Base-by-base conservation (phyloP, 2,888 invertebrate genomes). In the Myopa testacea region DNA sequence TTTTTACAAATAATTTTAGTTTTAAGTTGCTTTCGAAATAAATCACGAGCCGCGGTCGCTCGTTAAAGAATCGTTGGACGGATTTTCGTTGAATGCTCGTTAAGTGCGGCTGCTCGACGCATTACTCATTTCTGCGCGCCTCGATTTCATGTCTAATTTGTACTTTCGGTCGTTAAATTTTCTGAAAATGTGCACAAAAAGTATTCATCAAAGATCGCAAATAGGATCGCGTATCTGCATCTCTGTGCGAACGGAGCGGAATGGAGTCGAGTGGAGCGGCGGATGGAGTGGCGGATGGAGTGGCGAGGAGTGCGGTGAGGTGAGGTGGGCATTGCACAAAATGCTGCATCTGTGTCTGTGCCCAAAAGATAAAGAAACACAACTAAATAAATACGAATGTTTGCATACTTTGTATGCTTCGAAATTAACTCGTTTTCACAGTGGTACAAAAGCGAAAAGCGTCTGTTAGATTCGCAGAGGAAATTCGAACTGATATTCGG, bases 41-140 rank as follows among this genome's bases (percentile, higher is more conserved):
- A 85, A 85, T 85, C 84, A 84, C 78, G 55, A 74, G 65, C 52
- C 63, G 65, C 74, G 76, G 81, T 77, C 76, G 82, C 74, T 84
- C 84, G 83, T 85, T 82, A 85, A 85, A 45, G 10, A 81, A 62
- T 12, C 63, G 62, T 81, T 82, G 83, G 80, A 71, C 76, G 80
- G 80, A 82, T 75, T 76, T 71, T 76, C 79, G 78, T 69, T 80
- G 82, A 85, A 84, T 85, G 85, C 83, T 83, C 82, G 83, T 83
- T 85, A 85, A 85, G 84, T 84, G 82, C 83, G 45, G 82, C 84
- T 82, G 82, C 82, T 84, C 85, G 84, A 83, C 82, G 84, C 84
- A 85, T 83, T 81, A 83, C 81, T 83, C 40, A 71, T 55, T 68
- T 60, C 45, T 70, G 73, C 38, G 69, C 74, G 78, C 78, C 69